A percentile compares a stretch with the other conserved stretches of the same genome.
Conservation (phyloP, 2,797 vertebrate genomes). For the Cossypha caffra region DNA sequence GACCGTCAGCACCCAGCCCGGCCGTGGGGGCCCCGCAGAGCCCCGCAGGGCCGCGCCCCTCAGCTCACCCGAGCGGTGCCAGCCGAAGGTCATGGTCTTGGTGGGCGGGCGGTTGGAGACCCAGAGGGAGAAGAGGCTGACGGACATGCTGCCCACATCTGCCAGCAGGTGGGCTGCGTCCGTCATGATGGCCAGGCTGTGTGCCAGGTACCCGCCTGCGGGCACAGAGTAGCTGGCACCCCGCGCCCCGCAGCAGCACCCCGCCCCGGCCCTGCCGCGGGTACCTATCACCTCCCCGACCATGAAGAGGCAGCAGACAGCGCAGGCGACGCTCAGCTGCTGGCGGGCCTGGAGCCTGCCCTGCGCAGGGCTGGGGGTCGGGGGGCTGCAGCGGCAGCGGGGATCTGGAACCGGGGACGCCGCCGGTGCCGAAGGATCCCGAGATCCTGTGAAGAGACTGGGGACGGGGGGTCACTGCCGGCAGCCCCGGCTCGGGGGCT, state of each 20-base stretch:
- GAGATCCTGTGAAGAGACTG: constrained; percentile 85
- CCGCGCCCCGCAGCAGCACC: fast-evolving
- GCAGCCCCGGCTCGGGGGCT: fast-evolving
- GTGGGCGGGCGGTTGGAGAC: constrained; percentile 89
- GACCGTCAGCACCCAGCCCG: fast-evolving
- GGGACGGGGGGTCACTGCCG: not conserved
- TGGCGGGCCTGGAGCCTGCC: constrained; percentile 83
- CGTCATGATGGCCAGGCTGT: constrained; percentile 97
- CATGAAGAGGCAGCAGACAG: constrained; percentile 93
- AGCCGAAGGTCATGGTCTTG: constrained; percentile 92
- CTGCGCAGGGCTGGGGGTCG: not conserved
- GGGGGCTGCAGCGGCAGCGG: constrained; percentile 80
- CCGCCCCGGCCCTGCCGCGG: fast-evolving
- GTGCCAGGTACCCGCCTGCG: constrained; percentile 92
- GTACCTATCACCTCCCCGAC: constrained; percentile 93
- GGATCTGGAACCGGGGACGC: constrained; percentile 39
- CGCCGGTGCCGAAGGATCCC: constrained; percentile 66
- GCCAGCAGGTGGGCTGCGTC: constrained; percentile 94
- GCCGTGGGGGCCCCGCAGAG: fast-evolving
- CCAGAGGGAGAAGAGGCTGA: constrained; percentile 97
- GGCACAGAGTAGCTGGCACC: not conserved
- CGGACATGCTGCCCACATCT: constrained; percentile 94
- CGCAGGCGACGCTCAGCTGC: constrained; percentile 89
- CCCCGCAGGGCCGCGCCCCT: fast-evolving
- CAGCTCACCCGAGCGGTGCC: constrained; percentile 90